Evolutionary conservation across 2,113 vertebrate genomes (phyloP).

Genomic region (Caloenas nicobarica): DNA sequence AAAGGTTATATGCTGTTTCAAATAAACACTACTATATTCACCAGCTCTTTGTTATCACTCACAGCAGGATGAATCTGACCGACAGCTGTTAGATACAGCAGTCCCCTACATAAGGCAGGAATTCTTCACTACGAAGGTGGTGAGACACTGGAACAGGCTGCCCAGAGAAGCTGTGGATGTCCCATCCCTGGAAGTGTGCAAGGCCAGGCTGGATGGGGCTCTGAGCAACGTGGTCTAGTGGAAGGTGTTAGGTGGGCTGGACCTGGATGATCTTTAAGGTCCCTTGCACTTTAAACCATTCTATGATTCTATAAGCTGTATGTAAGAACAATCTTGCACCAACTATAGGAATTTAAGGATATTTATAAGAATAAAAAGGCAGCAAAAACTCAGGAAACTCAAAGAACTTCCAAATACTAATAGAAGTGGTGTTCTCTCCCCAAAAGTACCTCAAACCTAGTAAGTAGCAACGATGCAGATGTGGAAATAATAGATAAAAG

Average conservation of each 20-base stretch:
- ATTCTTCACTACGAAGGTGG: too few species aligned
- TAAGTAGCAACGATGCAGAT: not conserved
- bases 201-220: too few species aligned
- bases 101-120: not conserved
- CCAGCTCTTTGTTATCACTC: not conserved
- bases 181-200: too few species aligned
- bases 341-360: not conserved
- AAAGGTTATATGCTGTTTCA: not conserved
- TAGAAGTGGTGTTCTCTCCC: not conserved
- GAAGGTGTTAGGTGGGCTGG: too few species aligned
- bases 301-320: not conserved
- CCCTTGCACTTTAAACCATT: too few species aligned
- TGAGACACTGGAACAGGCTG: too few species aligned
- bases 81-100: not conserved
- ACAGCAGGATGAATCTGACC: not conserved
- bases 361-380: not conserved
- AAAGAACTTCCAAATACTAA: not conserved
- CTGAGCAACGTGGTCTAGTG: too few species aligned
- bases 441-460: not conserved
- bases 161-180: too few species aligned
- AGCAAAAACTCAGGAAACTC: not conserved
- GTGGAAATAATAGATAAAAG: not conserved
- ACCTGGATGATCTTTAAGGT: too few species aligned
- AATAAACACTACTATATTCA: not conserved
- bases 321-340: not conserved